Evolutionary conservation across 2,113 vertebrate genomes (phyloP).

Genomic region (Perca schrenkii): DNA sequence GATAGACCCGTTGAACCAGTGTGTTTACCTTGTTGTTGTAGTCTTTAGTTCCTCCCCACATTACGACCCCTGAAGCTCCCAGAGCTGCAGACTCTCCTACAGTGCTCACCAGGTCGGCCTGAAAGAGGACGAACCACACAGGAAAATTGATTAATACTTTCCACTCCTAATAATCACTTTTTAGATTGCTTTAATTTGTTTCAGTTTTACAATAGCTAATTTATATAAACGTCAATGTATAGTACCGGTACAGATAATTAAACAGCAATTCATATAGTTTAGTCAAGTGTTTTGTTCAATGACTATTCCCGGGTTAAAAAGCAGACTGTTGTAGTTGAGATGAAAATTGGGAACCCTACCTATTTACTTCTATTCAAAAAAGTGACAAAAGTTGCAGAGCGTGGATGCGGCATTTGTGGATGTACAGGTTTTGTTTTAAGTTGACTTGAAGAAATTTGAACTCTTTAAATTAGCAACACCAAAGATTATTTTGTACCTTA

Average conservation of each 20-base stretch:
- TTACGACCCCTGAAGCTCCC: conserved; percentile 90
- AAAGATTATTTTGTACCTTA: too few species aligned
- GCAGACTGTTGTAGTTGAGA: too few species aligned
- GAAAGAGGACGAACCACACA: not conserved
- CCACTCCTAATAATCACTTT: not conserved
- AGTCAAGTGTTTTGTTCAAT: too few species aligned
- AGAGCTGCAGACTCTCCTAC: conserved; percentile 93
- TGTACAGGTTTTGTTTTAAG: too few species aligned
- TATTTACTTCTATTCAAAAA: too few species aligned
- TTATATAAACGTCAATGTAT: not conserved
- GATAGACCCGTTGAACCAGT: not conserved
- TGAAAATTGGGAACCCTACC: too few species aligned
- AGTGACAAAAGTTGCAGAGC: too few species aligned
- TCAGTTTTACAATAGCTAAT: not conserved
- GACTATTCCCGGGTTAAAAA: too few species aligned
- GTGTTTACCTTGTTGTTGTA: conserved; percentile 86
- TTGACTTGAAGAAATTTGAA: too few species aligned
- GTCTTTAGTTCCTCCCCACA: conserved; percentile 91
- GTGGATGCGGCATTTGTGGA: too few species aligned
- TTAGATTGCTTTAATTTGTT: not conserved
- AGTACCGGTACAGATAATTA: not conserved
- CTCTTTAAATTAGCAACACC: too few species aligned
- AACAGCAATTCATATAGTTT: not conserved
- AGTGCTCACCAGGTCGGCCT: conserved; percentile 92
- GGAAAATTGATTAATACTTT: not conserved